These are phyloP conservation scores for Bombus superbus DNA, from an alignment of 1,140 invertebrate genomes.

Conservation along the genomic window DNA sequence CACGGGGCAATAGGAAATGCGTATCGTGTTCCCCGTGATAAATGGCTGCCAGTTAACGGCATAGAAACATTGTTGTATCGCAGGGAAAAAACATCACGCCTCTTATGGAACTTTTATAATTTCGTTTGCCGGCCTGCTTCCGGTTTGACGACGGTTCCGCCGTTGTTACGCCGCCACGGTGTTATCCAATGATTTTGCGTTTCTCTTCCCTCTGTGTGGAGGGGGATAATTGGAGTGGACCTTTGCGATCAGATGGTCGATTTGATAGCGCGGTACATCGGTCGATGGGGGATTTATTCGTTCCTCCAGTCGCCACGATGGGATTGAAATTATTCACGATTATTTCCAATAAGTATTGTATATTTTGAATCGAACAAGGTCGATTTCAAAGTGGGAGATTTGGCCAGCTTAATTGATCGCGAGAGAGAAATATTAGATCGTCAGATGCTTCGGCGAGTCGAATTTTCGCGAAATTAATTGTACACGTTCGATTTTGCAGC, in stretches of 20 bases:
- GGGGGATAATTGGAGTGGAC: not conserved
- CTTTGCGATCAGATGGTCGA: not conserved
- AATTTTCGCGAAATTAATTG: conserved; percentile 15
- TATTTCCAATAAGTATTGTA: no score
- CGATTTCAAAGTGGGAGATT: not conserved
- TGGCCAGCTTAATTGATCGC: not conserved
- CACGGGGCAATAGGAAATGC: conserved; percentile 10
- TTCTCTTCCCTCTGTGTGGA: no score
- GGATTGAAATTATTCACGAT: not conserved
- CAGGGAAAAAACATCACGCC: not conserved
- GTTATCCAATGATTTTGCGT: not conserved
- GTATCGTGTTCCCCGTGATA: conserved; percentile 16
- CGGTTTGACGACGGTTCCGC: not conserved
- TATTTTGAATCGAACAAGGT: no score
- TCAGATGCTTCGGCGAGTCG: not conserved
- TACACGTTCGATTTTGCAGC: not conserved
- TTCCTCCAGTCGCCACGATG: not conserved
- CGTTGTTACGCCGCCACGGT: not conserved
- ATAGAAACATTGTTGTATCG: no score
- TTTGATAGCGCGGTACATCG: not conserved
- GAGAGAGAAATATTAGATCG: not conserved
- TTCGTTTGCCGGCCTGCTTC: conserved; percentile 21
- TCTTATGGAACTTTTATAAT: conserved; percentile 36
- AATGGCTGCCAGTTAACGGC: conserved; percentile 27
- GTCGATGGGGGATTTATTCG: not conserved